Evolutionary conservation across 2,888 invertebrate species (phyloP).

Genomic region (Gisinianus flammeolus): DNA sequence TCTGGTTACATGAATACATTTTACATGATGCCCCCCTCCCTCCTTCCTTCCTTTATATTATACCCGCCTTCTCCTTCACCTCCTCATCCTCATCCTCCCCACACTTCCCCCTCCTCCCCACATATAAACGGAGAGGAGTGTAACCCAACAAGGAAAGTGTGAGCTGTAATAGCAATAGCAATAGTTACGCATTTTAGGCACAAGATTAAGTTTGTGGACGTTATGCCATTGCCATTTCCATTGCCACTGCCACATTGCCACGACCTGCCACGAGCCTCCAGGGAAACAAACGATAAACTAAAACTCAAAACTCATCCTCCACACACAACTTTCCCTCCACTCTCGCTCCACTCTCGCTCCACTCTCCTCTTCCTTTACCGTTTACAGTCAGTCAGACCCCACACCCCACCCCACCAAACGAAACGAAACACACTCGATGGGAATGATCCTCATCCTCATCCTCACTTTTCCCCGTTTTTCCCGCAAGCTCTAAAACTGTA

Average conservation of each 20-base stretch:
- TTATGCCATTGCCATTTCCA: neutral
- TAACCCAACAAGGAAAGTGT: neutral
- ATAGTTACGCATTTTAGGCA: conserved; percentile 36
- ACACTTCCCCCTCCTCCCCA: neutral
- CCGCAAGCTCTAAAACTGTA: no score
- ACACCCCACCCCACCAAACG: neutral
- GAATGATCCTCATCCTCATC: neutral
- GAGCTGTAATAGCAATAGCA: neutral
- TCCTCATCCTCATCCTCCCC: neutral
- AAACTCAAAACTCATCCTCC: conserved; percentile 19
- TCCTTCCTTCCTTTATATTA: neutral
- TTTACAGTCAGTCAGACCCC: no score
- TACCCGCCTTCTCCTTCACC: neutral
- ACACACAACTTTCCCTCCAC: neutral
- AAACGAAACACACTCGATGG: neutral
- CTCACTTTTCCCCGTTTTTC: neutral
- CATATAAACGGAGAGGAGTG: neutral
- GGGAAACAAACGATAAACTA: neutral
- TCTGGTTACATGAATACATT: conserved; percentile 35
- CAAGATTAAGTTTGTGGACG: conserved; percentile 33
- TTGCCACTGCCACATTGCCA: neutral
- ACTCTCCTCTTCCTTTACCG: neutral
- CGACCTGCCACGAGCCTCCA: neutral
- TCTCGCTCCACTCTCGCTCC: neutral
- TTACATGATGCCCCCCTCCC: neutral